Evolutionary conservation across 2,113 vertebrate genomes (phyloP), one percentile per base, ranked within the genome.

Genomic region (Pachypanchax playfairii): DNA sequence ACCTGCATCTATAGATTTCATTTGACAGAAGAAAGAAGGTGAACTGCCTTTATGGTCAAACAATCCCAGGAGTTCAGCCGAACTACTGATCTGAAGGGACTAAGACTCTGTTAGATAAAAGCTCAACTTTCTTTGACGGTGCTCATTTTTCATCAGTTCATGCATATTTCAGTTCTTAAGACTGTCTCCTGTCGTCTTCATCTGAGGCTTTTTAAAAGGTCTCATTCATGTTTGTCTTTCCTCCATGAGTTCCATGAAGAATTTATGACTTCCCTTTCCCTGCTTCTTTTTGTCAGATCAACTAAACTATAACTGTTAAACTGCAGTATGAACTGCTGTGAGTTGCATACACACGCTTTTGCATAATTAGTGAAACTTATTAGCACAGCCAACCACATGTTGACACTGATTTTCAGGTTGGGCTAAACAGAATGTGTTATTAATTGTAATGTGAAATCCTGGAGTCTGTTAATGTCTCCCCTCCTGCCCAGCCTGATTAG

Each of bases 101-200:
- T 78, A 77, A 87, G 78, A 75, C 69, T 72, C 72, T 54, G 52
- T 73, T 64, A 81, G 77, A 89, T 87, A 75, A 85, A 82, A 87
- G 61, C 60, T 74, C 17, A 14, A 52, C 77, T 79, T 77, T 70
- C 74, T 75, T 83, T 77, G 54, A 79, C 79, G 78, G 68, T 68
- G 69, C 73, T 82, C 50, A 80, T 86, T 85, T 87, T 85, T 83
- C 77, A 87, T 81, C 81, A 75, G 59, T 63, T 84, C 79, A 83
- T 87, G 55, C 75, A 87, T 87, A 89, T 89, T 87, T 88, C 73
- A 88, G 70, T 17, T 47, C 71, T 42, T 61, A 55, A 82, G 83
- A 82, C 59, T 24, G 15, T 80, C 71, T 82, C 69, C 74, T 77
- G 61, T 79, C 74, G 70, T 79, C 65, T 76, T 28, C 65, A 58